Conservation (phyloP, 2,797 vertebrate genomes). For the Hypotaenidia philippensis region DNA sequence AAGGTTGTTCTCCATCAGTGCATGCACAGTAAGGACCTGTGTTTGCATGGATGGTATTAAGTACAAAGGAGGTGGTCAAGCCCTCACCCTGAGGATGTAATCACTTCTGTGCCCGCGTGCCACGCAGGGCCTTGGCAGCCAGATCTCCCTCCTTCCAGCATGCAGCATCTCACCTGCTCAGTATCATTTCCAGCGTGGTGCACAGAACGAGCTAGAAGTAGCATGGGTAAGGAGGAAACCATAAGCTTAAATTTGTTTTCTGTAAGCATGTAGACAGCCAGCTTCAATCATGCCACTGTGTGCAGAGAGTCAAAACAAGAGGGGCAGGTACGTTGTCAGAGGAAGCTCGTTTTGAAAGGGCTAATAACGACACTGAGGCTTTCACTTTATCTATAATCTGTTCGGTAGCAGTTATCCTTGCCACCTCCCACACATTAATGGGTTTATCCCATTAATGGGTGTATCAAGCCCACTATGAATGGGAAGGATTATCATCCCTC, state of each 20-base stretch:
- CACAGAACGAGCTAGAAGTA: not conserved
- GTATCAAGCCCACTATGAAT: not conserved
- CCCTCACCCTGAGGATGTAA: constrained; percentile 35
- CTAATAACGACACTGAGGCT: not conserved
- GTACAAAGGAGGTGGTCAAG: not conserved
- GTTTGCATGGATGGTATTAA: not conserved
- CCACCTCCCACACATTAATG: not conserved
- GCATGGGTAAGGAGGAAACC: not conserved
- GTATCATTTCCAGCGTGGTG: not conserved
- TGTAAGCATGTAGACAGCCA: not conserved
- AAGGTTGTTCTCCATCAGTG: constrained; percentile 35
- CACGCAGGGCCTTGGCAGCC: not conserved
- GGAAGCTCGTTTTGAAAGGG: not conserved
- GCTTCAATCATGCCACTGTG: not conserved
- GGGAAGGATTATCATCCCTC: not conserved
- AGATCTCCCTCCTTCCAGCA: not conserved
- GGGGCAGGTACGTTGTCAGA: not conserved
- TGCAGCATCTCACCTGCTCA: not conserved
- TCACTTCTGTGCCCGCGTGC: not conserved
- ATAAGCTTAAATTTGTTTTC: not conserved
- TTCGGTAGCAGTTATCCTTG: not conserved
- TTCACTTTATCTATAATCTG: not conserved
- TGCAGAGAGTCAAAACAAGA: not conserved
- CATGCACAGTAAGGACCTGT: not conserved
- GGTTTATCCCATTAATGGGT: not conserved